These are phyloP conservation scores for Parus major DNA, from an alignment of 2,113 vertebrate species.

Conservation along the genomic window DNA sequence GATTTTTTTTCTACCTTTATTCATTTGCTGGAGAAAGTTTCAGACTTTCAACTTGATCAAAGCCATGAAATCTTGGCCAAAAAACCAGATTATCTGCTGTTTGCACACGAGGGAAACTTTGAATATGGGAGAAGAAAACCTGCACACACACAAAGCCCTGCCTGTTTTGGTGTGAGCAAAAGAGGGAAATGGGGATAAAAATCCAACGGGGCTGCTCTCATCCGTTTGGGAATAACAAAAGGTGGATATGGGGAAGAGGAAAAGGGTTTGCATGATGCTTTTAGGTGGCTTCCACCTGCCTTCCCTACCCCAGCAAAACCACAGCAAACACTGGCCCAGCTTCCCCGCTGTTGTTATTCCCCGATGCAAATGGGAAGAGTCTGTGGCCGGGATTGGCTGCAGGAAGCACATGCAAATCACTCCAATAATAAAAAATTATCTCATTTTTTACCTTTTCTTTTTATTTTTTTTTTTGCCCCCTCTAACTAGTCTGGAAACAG, in stretches of 20 bases:
- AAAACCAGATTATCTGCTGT: not conserved
- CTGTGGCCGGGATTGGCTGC: slow-evolving; percentile 79
- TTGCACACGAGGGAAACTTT: not conserved
- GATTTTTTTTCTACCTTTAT: not conserved
- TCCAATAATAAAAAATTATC: not conserved
- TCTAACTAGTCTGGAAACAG: slow-evolving; percentile 1
- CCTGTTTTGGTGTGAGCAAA: not conserved
- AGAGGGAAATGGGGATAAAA: not conserved
- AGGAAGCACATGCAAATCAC: slow-evolving; percentile 85
- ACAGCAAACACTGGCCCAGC: slow-evolving; percentile 34
- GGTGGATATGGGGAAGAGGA: not conserved
- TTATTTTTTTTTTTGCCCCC: not conserved
- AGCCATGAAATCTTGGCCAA: not conserved
- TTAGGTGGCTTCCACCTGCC: slow-evolving; percentile 56
- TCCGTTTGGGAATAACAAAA: not conserved
- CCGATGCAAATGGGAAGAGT: slow-evolving; percentile 85
- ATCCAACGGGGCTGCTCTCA: not conserved
- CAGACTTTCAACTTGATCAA: not conserved
- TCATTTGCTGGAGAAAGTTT: not conserved
- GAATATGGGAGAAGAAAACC: not conserved
- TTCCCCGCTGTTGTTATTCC: slow-evolving; percentile 62
- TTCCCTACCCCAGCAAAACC: slow-evolving; percentile 39
- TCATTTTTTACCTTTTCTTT: not conserved
- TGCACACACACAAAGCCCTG: not conserved
- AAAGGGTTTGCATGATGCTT: slow-evolving; percentile 23